Base-by-base conservation (phyloP, 2,888 invertebrate genomes). In the Cyclophora punctaria region DNA sequence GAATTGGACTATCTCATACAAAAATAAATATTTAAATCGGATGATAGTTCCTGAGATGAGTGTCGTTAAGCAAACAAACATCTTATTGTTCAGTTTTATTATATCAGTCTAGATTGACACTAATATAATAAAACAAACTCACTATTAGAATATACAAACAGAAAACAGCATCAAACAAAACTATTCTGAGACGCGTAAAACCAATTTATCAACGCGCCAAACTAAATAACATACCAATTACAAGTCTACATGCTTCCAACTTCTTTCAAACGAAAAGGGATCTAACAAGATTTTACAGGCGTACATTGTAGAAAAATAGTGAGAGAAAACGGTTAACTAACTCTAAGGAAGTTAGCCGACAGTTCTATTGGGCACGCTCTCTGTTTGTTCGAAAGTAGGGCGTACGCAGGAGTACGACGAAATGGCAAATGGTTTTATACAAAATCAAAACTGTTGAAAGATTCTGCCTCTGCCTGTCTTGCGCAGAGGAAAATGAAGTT, bases 341-440 rank as follows among this genome's bases (percentile, higher is more conserved):
- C 63, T 62, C 62, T 49, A 52, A 59, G 58, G 62, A 70, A 69
- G 67, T 69, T 60, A 56, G 53, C 51, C 52, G 50, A 53, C 57
- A 55, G 53, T 50, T 47, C 51, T 47, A 56, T 44, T 51, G 55
- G 62, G 58, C 64, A 62, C 63, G 60, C 47, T 55, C 53, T 48
- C 50, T 53, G 51, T 48, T 57, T 43, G 56, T 48, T 57, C 44
- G 56, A 47, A 44, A 33, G 50, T 49, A 50, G 35, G 4, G 43
- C 5, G 44, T 41, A 50, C 35, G 44, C 44, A 44, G 44, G 33
- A 44, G 44, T 44, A 44, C 33, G 44, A 33, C 4, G 34, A 44
- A 44, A 33, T 20, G 44, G 44, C 44, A 37, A 37, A 37, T 37
- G 37, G 5, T 37, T 37, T 37, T 37, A 37, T 37, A 37, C 37